Evolutionary conservation across 2,888 invertebrate species (phyloP).

Genomic region (Galerucella calmariensis): DNA sequence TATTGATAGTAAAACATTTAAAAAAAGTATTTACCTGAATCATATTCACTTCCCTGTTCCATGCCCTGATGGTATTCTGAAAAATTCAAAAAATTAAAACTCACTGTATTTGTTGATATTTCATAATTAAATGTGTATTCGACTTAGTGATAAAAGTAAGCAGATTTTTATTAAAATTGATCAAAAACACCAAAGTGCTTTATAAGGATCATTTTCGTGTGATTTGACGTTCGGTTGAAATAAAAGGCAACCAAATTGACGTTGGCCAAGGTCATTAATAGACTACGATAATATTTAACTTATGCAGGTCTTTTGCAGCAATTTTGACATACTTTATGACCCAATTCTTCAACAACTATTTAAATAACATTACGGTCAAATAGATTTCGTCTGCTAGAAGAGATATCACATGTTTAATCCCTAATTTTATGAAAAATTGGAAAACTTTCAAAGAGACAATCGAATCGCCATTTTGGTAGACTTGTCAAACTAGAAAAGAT

Average conservation of each 20-base stretch:
- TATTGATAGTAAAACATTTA: slow-evolving; percentile 9
- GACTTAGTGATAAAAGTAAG: slow-evolving; percentile 6
- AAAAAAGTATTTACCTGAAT: slow-evolving; percentile 72
- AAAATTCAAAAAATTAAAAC: slow-evolving; percentile 55
- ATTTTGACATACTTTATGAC: slow-evolving; percentile 48
- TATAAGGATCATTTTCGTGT: slow-evolving; percentile 53
- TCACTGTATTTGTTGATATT: slow-evolving; percentile 8
- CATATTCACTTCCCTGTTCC: slow-evolving; percentile 85
- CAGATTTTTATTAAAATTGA: slow-evolving; percentile 49
- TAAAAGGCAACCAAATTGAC: slow-evolving; percentile 62
- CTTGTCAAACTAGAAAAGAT: slow-evolving; percentile 54
- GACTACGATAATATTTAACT: slow-evolving; percentile 63
- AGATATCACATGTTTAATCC: slow-evolving; percentile 5
- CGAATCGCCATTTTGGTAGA: slow-evolving; percentile 59
- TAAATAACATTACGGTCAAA: slow-evolving; percentile 1
- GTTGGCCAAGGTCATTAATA: slow-evolving; percentile 64
- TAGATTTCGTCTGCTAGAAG: neutral
- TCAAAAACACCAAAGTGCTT: slow-evolving; percentile 51
- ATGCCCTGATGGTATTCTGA: slow-evolving; percentile 85
- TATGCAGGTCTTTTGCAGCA: slow-evolving; percentile 55
- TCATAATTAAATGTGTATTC: slow-evolving; percentile 5
- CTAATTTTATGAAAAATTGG: slow-evolving; percentile 32
- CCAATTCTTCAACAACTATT: slow-evolving; percentile 31
- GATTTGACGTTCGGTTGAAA: slow-evolving; percentile 52
- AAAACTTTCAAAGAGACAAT: slow-evolving; percentile 43